These are phyloP conservation scores for Lamellibrachia satsuma DNA, from an alignment of 2,888 invertebrate genomes.

Conservation along the genomic window DNA sequence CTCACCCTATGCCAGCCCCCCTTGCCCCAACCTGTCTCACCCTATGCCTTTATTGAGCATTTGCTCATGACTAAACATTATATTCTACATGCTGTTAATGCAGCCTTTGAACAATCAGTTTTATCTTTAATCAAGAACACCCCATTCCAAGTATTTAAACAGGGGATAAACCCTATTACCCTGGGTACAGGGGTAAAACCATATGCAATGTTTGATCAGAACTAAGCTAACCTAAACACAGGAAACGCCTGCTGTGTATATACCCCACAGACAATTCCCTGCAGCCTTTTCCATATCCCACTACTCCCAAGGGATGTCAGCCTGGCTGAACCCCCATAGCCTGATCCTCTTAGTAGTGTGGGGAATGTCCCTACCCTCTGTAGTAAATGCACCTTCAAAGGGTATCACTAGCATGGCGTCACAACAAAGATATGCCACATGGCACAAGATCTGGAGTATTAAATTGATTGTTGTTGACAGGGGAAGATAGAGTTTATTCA, in stretches of 20 bases:
- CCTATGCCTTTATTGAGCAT: neutral
- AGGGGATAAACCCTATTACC: neutral
- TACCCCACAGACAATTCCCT: neutral
- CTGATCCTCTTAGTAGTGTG: neutral
- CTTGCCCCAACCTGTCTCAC: too few species aligned
- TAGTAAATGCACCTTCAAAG: neutral
- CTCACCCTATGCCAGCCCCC: too few species aligned
- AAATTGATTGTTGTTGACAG: neutral
- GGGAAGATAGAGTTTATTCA: neutral
- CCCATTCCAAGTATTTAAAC: neutral
- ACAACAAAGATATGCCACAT: neutral
- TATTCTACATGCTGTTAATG: neutral
- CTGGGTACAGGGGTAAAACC: neutral
- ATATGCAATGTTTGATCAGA: conserved; percentile 7
- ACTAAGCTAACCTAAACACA: neutral
- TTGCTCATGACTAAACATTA: neutral
- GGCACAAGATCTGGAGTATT: neutral
- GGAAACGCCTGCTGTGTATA: neutral
- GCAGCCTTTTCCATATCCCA: neutral
- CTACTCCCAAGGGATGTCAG: neutral
- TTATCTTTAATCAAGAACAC: neutral
- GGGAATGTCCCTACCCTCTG: neutral
- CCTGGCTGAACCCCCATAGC: neutral
- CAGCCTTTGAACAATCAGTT: neutral
- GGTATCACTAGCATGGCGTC: neutral